Evolutionary conservation across 2,113 vertebrate genomes (phyloP), one percentile per base, ranked within the genome.

Genomic region (Shinisaurus crocodilurus): DNA sequence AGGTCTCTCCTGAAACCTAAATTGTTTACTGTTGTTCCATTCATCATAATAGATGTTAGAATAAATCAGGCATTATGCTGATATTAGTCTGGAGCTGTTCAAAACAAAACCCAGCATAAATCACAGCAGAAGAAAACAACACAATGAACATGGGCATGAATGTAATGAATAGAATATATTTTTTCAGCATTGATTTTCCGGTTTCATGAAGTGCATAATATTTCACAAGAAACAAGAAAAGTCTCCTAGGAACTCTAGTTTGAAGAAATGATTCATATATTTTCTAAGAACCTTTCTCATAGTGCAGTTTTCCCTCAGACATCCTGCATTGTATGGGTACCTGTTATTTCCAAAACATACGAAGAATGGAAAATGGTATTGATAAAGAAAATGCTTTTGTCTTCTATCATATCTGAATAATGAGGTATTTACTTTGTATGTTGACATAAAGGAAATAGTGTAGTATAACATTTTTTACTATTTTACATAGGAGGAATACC

Each of bases 291-390:
- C 80, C 70, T n/a, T 91, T 94, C 69, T 37, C 60, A 88, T 43
- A 50, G 87, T 76, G 85, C 79, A 81, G 18, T 20, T 60, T 92
- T 63, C 23, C 65, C 82, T 90, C 92, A 63, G 15, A 86, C 91
- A 50, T 90, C 89, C 86, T 92, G 86, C 60, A 16, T 32, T 93
- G 88, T 88, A 76, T 91, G 88, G 57, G 40, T 63, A 63, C 37
- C 7, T 48, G 6, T 32, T 94, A 84, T 72, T 89, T 90, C 80
- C 91, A 89, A 90, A 94, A n/a, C 48, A 8, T 60, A 74, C 89
- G 43, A 90, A 92, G 65, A 27, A 93, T 81, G 8, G 85, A 94
- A 95, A 93, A 2, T 87, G 80, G 32, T 91, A 90, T 91, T 92
- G 94, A 89, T 74, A 45, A 93, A 83, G 80, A 40, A 86, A 16